Base-by-base conservation (phyloP, 1,140 invertebrate species). In the Tetraneura akinire region DNA sequence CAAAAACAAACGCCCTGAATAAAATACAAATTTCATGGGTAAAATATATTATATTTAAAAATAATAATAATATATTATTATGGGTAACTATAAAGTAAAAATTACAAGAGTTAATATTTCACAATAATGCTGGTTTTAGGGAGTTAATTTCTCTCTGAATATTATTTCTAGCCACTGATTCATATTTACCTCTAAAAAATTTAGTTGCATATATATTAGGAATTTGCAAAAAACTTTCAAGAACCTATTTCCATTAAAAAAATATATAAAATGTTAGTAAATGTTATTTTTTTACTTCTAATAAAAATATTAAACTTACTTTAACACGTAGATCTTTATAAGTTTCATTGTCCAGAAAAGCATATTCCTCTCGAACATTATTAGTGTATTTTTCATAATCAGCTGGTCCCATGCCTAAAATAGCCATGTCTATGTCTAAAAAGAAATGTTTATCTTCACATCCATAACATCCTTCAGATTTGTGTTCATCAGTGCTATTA, bases 181-280 rank as follows among this genome's bases (percentile, higher is more conserved):
- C 90, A 82, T 87, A 90, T 81, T 87, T 87, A 29, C 88, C 87
- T 29, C 89, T 87, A 82, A 91, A 90, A 82, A 88, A 86, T 82
- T 88, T 86, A 4, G 90, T 91, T 42, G 90, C 89, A 86, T 89
- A 91, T 83, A 91, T 90, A 83, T 91, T 91, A 60, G 90, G 90
- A 80, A 91, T 90, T 84, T 88, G 88, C 80, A 91, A 83, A 82
- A 91, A 90, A 81, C 87, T 89, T 83, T 89, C 88, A 53, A 91
- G 84, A 68, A 91, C 87, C 90, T 91, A 83, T 71, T 0, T 51
- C 49, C 14, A 70, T 70, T 85, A 84, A 68, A 66, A 70, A 81
- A 81, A 47, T 37, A 78, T 78, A 21, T 16, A 55, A 18, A 42
- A 9, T 45, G 18, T 16, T 10, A 76, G 23, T 60, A 1, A 62